Evolutionary conservation across 2,797 vertebrate species (phyloP).

Genomic region (Carcharodon carcharias): DNA sequence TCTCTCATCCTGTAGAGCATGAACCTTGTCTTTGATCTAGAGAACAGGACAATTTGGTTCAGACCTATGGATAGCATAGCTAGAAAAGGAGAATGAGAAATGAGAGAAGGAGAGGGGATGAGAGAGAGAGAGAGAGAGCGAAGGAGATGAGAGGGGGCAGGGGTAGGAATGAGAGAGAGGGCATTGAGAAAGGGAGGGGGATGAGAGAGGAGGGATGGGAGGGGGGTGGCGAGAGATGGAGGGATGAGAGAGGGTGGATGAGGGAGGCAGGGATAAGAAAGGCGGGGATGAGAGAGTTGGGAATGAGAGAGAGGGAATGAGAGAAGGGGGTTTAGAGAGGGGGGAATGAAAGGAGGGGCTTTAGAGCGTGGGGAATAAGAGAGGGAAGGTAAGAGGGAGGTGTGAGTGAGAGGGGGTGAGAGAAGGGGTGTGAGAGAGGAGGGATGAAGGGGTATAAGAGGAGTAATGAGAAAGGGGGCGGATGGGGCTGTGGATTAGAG

Average conservation of each 20-base stretch:
- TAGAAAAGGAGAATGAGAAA: neutral
- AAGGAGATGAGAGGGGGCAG: neutral
- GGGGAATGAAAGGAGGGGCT: rapidly evolving
- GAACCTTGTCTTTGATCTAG: constrained; percentile 66
- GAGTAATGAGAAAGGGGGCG: neutral
- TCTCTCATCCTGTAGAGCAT: constrained; percentile 54
- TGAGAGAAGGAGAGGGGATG: rapidly evolving
- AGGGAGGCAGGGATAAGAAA: no score
- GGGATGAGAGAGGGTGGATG: no score
- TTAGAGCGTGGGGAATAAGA: neutral
- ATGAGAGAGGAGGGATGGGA: neutral
- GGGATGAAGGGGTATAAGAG: neutral
- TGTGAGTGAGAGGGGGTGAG: no score
- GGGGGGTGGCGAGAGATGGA: neutral
- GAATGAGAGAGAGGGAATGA: no score
- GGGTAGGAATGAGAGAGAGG: neutral
- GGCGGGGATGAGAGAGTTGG: no score
- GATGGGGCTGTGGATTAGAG: no score
- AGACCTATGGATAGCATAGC: neutral
- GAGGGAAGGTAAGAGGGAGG: neutral
- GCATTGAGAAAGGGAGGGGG: neutral
- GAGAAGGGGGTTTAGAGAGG: neutral
- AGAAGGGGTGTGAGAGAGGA: rapidly evolving
- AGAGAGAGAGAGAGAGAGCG: neutral
- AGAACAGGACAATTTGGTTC: constrained; percentile 34